Conservation (phyloP, 1,140 invertebrate species). For the Micrasema minimum region DNA sequence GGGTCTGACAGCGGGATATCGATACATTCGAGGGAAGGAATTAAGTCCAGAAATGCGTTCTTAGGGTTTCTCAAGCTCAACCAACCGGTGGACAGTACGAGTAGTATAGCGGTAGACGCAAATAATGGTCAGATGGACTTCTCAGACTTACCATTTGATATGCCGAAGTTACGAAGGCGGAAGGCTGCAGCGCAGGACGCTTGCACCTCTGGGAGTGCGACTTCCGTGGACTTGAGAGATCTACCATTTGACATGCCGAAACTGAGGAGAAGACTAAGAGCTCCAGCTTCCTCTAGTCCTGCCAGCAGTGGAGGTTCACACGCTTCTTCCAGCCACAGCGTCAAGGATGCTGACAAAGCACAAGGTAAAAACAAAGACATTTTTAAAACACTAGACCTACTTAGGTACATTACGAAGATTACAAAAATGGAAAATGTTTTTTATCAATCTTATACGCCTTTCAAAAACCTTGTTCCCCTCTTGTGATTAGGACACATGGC, state of each 20-base stretch:
- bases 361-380: conserved; percentile 12
- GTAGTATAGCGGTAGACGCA: conserved; percentile 58
- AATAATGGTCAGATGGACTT: conserved; percentile 69
- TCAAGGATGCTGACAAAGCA: conserved; percentile 74
- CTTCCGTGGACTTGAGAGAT: conserved; percentile 79
- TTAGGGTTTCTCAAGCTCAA: conserved; percentile 70
- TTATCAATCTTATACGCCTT: too few relatives aligned
- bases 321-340: conserved; percentile 81
- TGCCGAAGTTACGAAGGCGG: conserved; percentile 86
- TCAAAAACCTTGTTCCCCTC: too few relatives aligned
- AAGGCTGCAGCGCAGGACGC: conserved; percentile 70
- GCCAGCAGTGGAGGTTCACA: conserved; percentile 74
- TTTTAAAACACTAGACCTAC: too few relatives aligned
- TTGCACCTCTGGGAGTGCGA: conserved; percentile 77
- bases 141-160: conserved; percentile 85
- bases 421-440: too few relatives aligned
- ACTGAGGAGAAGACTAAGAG: conserved; percentile 76
- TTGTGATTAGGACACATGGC: too few relatives aligned
- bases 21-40: conserved; percentile 80
- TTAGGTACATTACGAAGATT: too few relatives aligned
- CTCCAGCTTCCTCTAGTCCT: conserved; percentile 63
- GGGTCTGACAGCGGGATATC: conserved; percentile 89
- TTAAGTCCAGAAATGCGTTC: conserved; percentile 72
- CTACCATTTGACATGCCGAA: conserved; percentile 92
- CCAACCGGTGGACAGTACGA: conserved; percentile 62